phyloP scores from a whole-genome alignment of 2,797 vertebrate species.

The Melanotaenia pygmaea region DNA sequence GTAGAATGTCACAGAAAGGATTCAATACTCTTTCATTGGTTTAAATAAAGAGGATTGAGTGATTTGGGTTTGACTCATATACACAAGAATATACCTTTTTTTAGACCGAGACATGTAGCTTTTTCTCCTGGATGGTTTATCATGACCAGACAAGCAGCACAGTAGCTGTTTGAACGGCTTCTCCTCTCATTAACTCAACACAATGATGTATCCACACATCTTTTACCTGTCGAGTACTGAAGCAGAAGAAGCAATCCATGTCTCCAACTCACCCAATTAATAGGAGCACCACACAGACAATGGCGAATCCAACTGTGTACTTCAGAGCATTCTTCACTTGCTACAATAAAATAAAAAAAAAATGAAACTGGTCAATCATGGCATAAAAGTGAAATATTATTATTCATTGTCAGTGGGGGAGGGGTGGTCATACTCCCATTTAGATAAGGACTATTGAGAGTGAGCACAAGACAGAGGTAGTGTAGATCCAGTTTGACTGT shows the following conservation, averaged over 20 bases:
- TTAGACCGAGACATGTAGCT: conserved; percentile 3
- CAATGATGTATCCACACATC: conserved; percentile 45
- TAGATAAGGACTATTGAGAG: conserved; percentile 47
- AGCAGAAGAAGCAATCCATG: conserved; percentile 50
- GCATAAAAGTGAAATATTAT: conserved; percentile 61
- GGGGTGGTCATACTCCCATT: conserved; percentile 51
- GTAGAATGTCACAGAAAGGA: conserved; percentile 14
- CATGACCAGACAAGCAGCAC: conserved; percentile 40
- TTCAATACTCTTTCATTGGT: conserved; percentile 9
- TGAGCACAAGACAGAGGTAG: conserved; percentile 47
- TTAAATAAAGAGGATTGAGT: conserved; percentile 14
- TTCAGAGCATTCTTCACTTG: conserved; percentile 95
- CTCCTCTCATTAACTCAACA: conserved; percentile 64
- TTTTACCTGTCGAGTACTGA: conserved; percentile 48
- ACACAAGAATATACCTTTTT: conserved; percentile 35
- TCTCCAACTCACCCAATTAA: conserved; percentile 90
- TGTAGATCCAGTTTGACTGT: conserved; percentile 62
- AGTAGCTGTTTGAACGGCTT: conserved; percentile 46
- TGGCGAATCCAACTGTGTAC: conserved; percentile 92
- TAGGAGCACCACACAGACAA: conserved; percentile 91
- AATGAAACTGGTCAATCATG: conserved; percentile 61
- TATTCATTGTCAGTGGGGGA: conserved; percentile 53
- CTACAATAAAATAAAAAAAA: conserved; percentile 82
- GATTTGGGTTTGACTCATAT: conserved; percentile 13
- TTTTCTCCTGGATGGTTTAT: conserved; percentile 40